Base-by-base conservation (phyloP, 2,797 vertebrate genomes). In the Coracias cyanogaster region DNA sequence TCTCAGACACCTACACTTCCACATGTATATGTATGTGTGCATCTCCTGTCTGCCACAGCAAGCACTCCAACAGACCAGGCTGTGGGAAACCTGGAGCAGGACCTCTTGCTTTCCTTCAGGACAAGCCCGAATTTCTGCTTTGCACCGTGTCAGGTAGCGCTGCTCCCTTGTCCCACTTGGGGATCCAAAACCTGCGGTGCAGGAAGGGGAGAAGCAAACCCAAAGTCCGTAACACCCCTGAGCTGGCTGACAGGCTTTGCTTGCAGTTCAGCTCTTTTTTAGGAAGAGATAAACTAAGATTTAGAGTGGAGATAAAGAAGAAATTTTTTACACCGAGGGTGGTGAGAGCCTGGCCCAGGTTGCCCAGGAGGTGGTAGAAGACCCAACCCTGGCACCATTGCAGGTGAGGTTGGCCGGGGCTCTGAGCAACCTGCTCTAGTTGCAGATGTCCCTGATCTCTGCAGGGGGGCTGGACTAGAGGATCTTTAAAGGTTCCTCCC, bases 1-100 rank as follows among this genome's bases (percentile, higher is more conserved):
- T 65, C 82, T 89, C 49, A 49, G 51, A 48, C 0, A 1, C 76
- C 48, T 58, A 18, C 4, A 3, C 64, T 88, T 51, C 46, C 43
- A 28, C 46, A 3, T 4, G 24, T 12, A 2, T 25, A 11, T 0
- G 4, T 48, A n/a, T 0, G 8, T 2, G 8, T 49, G 24, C 8
- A 12, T 29, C 33, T 73, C 26, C 60, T 18, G 16, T n/a, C 17
- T 0, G 1, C 24, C 21, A 4, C 61, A 73, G 45, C 0, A 0
- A 46, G 41, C 15, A 10, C 3, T 12, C 7, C 55, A 49, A 16
- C 26, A 61, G 60, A 35, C 46, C 2, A 2, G 31, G 9, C 55
- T 77, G n/a, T 0, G 5, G 15, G 22, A 49, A 43, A n/a, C 5
- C 5, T 57, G 46, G 46, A 51, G 29, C 22, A 3, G 8, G 11